Base-by-base conservation (phyloP, 1,140 invertebrate genomes). In the Drosophila bocki region DNA sequence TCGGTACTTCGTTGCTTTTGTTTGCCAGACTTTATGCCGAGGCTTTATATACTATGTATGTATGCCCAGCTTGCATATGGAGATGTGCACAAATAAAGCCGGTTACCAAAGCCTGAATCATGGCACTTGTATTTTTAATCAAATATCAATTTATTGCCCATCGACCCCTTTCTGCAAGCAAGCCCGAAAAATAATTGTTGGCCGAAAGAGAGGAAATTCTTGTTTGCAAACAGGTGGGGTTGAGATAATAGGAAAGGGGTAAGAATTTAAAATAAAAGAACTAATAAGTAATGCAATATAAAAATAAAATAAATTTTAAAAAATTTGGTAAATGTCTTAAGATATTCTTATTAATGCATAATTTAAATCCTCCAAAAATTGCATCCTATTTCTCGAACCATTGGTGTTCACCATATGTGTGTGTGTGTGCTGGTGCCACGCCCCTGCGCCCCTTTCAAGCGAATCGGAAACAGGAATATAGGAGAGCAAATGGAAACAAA, bases 101-200 rank as follows among this genome's bases (percentile, higher is more conserved):
- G 47, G 29, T 15, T 72, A 13, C 51, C 53, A 60, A 72, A 74
- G 54, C 70, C 70, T 60, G 67, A 74, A 74, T 74, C 70, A 74
- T 74, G 3, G 62, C 75, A 60, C 62, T 68, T 54, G 62, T 19
- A 71, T 72, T 42, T 68, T 71, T 87, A 79, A 86, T 86, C 75
- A 87, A 82, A 82, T 86, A 83, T 80, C 83, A 86, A 86, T 79
- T 82, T 61, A 76, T 76, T 53, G 51, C 58, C 39, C 72, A 80
- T 44, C 32, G 61, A 54, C 17, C 60, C 42, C 47, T 61, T 42
- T 51, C 54, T 48, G 22, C 22, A 45, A 45, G 47, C 17, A 15
- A 12, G 32, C 12, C 3, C 45, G 26, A 37, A 74, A 67, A 82
- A 76, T 79, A 72, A 75, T 76, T 79, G 59, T 71, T 75, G 26